Evolutionary conservation across 2,888 invertebrate genomes (phyloP), one percentile per base, ranked within the genome.

Genomic region (Drosophila mercatorum): DNA sequence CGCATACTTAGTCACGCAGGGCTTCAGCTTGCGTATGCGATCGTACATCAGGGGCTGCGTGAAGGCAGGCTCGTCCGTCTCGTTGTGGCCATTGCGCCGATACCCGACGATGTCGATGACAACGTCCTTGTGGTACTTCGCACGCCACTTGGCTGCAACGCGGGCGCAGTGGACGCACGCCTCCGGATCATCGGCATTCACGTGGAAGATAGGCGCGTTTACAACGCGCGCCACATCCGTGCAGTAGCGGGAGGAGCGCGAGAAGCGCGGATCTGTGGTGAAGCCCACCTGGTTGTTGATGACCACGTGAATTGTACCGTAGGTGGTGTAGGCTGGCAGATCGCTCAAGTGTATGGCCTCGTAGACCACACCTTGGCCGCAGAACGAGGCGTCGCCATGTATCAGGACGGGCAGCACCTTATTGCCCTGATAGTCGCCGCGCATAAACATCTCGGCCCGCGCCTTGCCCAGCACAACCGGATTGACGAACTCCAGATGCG

Each of bases 41-140:
- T 96, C 96, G 94, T 98, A 98, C 97, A 98, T 98, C 67, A 97
- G 94, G 0, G 98, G 98, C 91, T 98, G 98, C 10, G 98, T 98
- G 92, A 97, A 96, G 96, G 96, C 97, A 0, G 98, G 98, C 92
- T 98, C 97, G 92, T 98, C 98, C 90, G 96, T 95, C 93, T 98
- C 98, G 91, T 97, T 98, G 94, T 98, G 98, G 0, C 98, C 98
- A 91, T 96, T 95, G 84, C 97, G 96, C 63, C 97, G 96, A 91
- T 97, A 96, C 88, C 95, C 95, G 65, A 97, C 96, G 78, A 97
- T 93, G 93, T 97, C 97, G 72, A 97, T 93, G n/a, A 97, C 95
- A 55, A 96, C 95, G 92, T 97, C 97, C 91, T 96, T 97, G 91
- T 96, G 96, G 94, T 96, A 98, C 59, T 94, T 94, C 72, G 96